phyloP scores from a whole-genome alignment of 30 jellyfish, hydroid and myxozoan species.

The Nemopilema nomurai region DNA sequence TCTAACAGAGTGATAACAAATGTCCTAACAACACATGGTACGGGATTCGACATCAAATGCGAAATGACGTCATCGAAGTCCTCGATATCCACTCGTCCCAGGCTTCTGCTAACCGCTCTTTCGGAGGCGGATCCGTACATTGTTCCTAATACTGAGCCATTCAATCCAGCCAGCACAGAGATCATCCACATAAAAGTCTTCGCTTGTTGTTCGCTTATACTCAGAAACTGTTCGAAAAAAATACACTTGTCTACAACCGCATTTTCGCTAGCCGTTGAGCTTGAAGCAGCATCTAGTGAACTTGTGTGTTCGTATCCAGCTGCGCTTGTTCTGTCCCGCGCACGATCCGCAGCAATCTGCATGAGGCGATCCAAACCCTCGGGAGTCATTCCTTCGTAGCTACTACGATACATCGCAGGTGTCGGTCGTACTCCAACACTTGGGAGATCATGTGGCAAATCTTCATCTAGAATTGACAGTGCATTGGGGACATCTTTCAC shows the following conservation, averaged over 20 bases:
- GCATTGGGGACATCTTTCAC: background rate
- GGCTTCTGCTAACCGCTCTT: background rate
- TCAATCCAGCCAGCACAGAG: background rate
- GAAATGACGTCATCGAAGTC: slow-evolving; percentile 6
- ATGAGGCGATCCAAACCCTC: slow-evolving; percentile 1
- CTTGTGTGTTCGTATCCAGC: background rate
- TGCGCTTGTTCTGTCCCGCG: background rate
- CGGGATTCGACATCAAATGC: slow-evolving; percentile 24
- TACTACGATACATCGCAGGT: background rate
- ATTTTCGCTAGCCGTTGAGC: background rate
- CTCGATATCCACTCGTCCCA: background rate
- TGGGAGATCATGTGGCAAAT: slow-evolving; percentile 3
- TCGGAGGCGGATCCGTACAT: slow-evolving; percentile 12
- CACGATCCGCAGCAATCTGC: background rate
- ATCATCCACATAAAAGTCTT: slow-evolving; percentile 13
- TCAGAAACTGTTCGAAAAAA: background rate
- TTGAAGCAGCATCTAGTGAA: background rate
- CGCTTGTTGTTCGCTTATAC: background rate
- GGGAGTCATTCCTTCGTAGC: background rate
- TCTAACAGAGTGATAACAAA: slow-evolving; percentile 22
- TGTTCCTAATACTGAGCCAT: slow-evolving; percentile 13
- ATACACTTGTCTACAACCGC: background rate
- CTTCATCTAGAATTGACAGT: slow-evolving; percentile 5
- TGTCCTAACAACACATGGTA: slow-evolving; percentile 16
- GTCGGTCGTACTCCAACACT: background rate